These are phyloP conservation scores for Tyrophagus putrescentiae DNA, from an alignment of 1,140 invertebrate species.

Conservation along the genomic window DNA sequence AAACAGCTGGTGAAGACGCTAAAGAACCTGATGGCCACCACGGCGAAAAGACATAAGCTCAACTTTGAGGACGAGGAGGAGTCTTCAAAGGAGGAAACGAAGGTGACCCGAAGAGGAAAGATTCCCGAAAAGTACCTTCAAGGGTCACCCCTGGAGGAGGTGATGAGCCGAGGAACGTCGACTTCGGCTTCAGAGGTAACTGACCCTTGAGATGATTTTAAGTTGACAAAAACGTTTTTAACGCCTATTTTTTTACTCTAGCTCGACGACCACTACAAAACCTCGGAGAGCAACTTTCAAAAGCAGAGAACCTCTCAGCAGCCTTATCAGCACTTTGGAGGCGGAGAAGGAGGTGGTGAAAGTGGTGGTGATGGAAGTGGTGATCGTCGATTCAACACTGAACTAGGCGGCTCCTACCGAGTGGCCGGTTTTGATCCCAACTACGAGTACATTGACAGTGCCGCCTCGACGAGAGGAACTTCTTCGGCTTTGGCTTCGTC, in stretches of 20 bases:
- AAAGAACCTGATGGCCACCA: constrained; percentile 17
- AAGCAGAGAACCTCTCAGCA: background rate
- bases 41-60: constrained; percentile 8
- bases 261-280: too few relatives aligned
- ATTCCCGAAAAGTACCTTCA: constrained; percentile 11
- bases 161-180: too few relatives aligned
- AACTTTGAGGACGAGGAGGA: constrained; percentile 3
- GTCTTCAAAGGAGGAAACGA: background rate
- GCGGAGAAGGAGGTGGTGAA: background rate
- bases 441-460: background rate
- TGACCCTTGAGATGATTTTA: too few relatives aligned
- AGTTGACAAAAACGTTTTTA: too few relatives aligned
- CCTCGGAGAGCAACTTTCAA: background rate
- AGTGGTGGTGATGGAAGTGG: background rate
- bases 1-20: constrained; percentile 16
- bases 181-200: too few relatives aligned
- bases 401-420: background rate
- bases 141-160: background rate
- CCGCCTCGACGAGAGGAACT: too few relatives aligned
- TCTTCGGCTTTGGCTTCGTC: too few relatives aligned
- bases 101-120: background rate
- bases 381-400: background rate
- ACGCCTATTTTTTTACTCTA: too few relatives aligned
- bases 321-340: background rate
- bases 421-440: constrained; percentile 2